A percentile compares a stretch with the other conserved stretches of the same genome.
Conservation (phyloP, 2,113 vertebrate species). For the Leucoraja erinaceus region DNA sequence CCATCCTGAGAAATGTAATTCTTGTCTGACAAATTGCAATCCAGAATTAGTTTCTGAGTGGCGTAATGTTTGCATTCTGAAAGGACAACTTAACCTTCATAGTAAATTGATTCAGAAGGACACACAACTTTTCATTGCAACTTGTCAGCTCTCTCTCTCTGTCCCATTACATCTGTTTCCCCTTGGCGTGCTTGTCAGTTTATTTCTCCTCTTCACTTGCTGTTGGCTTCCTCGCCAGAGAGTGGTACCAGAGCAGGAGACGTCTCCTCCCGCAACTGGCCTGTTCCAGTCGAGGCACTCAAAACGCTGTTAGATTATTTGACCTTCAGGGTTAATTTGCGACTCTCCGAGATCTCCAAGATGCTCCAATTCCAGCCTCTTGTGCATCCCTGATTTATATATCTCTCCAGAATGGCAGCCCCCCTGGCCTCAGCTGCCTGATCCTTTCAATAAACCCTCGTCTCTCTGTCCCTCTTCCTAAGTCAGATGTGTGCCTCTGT, state of each 20-base stretch:
- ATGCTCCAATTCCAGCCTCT: background rate
- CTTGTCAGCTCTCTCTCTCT: background rate
- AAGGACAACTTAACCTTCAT: conserved; percentile 29
- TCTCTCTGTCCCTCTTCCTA: too few relatives aligned
- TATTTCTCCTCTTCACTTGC: background rate
- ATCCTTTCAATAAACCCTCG: background rate
- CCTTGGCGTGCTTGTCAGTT: background rate
- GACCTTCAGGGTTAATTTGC: background rate
- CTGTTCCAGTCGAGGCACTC: too few relatives aligned
- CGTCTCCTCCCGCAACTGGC: background rate
- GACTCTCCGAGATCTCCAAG: too few relatives aligned
- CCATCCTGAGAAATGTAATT: conserved; percentile 4
- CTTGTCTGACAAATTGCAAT: conserved; percentile 18
- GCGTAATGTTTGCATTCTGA: conserved; percentile 30
- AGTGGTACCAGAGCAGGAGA: background rate
- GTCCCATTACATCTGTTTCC: background rate
- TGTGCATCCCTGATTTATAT: background rate
- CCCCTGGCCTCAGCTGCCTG: background rate
- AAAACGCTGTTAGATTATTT: background rate
- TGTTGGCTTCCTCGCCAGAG: background rate
- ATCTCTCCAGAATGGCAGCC: too few relatives aligned
- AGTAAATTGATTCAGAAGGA: conserved; percentile 24
- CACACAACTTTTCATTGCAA: background rate
- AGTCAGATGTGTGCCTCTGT: too few relatives aligned
- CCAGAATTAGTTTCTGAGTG: conserved; percentile 19